Evolutionary conservation across 2,888 invertebrate species (phyloP), one percentile per base, ranked within the genome.

Genomic region (Eurytoma adleriae): DNA sequence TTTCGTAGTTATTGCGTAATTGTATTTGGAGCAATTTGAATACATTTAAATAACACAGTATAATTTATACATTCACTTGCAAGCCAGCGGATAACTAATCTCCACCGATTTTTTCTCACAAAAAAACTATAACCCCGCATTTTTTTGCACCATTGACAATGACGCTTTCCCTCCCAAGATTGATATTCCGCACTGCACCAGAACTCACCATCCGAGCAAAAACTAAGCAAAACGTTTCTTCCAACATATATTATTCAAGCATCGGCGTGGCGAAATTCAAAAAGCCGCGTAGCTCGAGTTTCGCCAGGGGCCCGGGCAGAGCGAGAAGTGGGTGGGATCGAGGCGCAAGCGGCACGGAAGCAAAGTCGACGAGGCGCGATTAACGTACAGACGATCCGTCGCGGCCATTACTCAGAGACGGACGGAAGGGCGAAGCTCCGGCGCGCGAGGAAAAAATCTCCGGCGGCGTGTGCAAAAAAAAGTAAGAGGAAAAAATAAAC

Each of bases 291-390:
- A 40, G 10, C 1, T 40, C 40, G 40, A 40, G 40, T 10, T 40
- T 40, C 40, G n/a, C n/a, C n/a, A n/a, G n/a, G n/a, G n/a, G 5
- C 30, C 4, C 30, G 30, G 2, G 30, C 40, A 4, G 7, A 40
- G 40, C 40, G 40, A 40, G 40, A 40, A 40, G 40, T 40, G 40
- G 40, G 40, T 10, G 40, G 10, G 10, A 40, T 40, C 40, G 40
- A 5, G 27, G 1, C n/a, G 54, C 18, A 2, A 52, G 57, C n/a
- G 48, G 24, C 24, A 48, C 2, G 13, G 27, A 30, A 75, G 69
- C 62, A 12, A 73, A 82, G 61, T 80, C 79, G 62, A 3, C 68
- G 74, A 80, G 52, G 80, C 78, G 69, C 72, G 75, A 81, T 83
- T 82, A 80, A 83, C 70, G 72, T 52, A 14, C 24, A 12, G 56